phyloP scores from a whole-genome alignment of 2,797 vertebrate species.

The Anomalospiza imberbis region DNA sequence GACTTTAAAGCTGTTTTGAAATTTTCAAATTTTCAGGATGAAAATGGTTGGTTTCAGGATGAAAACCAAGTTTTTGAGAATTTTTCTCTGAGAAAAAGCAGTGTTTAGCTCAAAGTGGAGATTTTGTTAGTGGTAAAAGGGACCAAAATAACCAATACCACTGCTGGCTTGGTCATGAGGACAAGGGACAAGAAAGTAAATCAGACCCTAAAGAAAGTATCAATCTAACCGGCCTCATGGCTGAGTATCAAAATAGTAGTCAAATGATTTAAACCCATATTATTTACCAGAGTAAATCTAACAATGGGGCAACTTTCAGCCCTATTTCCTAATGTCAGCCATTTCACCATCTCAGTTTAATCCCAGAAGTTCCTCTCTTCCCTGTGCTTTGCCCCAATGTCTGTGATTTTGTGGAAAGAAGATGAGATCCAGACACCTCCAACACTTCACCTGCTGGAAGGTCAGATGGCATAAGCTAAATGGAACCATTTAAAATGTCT shows the following conservation, averaged over 20 bases:
- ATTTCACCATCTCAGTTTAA: neutral
- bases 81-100: neutral
- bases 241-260: neutral
- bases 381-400: rapidly evolving
- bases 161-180: neutral
- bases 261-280: rapidly evolving
- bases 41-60: neutral
- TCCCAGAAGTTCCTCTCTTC: neutral
- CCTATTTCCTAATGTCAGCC: neutral
- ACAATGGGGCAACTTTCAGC: neutral
- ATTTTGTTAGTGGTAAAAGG: neutral
- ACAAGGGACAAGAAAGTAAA: neutral
- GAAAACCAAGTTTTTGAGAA: neutral
- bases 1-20: neutral
- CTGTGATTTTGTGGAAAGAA: neutral
- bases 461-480: neutral
- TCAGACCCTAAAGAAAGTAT: neutral
- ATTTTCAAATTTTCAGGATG: neutral
- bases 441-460: neutral
- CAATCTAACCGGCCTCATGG: neutral
- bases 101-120: neutral
- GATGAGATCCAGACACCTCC: neutral
- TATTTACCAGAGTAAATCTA: neutral
- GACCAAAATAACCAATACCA: neutral
- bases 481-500: neutral